Conservation (phyloP, 2,888 invertebrate genomes). For the Phyllotreta striolata region DNA sequence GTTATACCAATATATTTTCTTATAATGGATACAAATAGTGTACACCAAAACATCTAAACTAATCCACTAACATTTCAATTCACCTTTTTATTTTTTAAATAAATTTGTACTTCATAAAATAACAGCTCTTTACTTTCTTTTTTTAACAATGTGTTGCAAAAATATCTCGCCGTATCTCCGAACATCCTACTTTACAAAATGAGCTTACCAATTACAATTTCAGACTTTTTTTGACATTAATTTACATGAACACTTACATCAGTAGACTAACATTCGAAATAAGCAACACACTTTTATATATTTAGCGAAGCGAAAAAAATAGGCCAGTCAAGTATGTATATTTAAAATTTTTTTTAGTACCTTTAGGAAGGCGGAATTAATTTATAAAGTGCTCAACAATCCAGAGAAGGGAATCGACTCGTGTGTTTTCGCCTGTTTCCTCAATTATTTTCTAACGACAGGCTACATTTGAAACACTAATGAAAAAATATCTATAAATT, state of each 20-base stretch:
- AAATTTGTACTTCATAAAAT: conserved; percentile 57
- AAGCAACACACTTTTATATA: conserved; percentile 19
- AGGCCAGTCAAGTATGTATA: neutral
- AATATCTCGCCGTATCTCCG: conserved; percentile 45
- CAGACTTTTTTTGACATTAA: conserved; percentile 54
- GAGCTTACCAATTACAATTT: conserved; percentile 52
- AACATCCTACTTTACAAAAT: conserved; percentile 49
- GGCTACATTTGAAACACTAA: no score
- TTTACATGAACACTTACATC: conserved; percentile 32
- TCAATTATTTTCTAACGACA: no score
- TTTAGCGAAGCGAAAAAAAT: conserved; percentile 10
- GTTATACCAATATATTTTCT: conserved; percentile 55
- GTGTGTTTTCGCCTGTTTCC: no score
- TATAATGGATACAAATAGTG: conserved; percentile 59
- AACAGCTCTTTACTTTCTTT: conserved; percentile 51
- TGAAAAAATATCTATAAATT: no score
- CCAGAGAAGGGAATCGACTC: conserved; percentile 33
- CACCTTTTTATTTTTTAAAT: conserved; percentile 50
- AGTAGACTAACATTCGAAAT: conserved; percentile 15
- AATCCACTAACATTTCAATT: conserved; percentile 53
- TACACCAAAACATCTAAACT: conserved; percentile 60
- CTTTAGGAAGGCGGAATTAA: conserved; percentile 1
- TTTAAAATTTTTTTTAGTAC: no score
- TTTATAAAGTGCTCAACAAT: conserved; percentile 23
- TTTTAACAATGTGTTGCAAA: conserved; percentile 49